A percentile compares a stretch with the other conserved stretches of the same genome.
Conservation (phyloP, 1,140 invertebrate genomes). For the Drosophila melanica region DNA sequence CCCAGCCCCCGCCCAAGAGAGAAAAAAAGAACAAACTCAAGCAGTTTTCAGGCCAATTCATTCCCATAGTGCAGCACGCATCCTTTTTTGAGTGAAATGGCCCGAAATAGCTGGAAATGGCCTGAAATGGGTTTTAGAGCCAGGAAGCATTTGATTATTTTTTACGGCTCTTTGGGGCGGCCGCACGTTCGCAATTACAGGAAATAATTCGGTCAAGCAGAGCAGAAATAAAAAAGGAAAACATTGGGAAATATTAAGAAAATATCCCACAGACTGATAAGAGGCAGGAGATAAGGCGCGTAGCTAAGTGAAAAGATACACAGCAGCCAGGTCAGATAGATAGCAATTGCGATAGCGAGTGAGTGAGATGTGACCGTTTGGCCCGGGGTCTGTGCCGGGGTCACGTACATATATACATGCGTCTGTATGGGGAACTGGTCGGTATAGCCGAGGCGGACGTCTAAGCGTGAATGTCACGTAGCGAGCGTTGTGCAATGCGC, state of each 20-base stretch:
- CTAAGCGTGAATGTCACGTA: conserved; percentile 82
- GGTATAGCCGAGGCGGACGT: conserved; percentile 34
- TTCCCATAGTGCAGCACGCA: conserved; percentile 65
- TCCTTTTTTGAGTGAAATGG: conserved; percentile 76
- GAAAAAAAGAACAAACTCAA: conserved; percentile 18
- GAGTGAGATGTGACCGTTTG: conserved; percentile 41
- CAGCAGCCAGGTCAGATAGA: conserved; percentile 46
- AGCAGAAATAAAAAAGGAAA: conserved; percentile 3
- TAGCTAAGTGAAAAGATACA: conserved; percentile 62
- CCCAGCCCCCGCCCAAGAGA: not conserved
- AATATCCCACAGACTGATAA: conserved; percentile 53
- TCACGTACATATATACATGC: conserved; percentile 49
- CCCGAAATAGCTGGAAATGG: conserved; percentile 48
- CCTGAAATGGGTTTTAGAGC: conserved; percentile 49
- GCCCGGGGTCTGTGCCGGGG: conserved; percentile 31
- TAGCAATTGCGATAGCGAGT: conserved; percentile 36
- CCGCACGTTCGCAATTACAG: conserved; percentile 69
- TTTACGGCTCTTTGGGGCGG: conserved; percentile 60
- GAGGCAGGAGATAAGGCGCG: conserved; percentile 60
- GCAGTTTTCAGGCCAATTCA: conserved; percentile 53
- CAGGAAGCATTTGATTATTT: conserved; percentile 80
- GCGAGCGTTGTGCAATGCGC: conserved; percentile 54
- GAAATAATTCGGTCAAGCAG: conserved; percentile 75
- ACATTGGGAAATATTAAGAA: conserved; percentile 61
- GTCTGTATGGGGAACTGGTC: conserved; percentile 14